A percentile compares a stretch with the other conserved stretches of the same genome.
These are phyloP conservation scores for Amblyraja radiata DNA, from an alignment of 2,797 vertebrate genomes.

Conservation along the genomic window DNA sequence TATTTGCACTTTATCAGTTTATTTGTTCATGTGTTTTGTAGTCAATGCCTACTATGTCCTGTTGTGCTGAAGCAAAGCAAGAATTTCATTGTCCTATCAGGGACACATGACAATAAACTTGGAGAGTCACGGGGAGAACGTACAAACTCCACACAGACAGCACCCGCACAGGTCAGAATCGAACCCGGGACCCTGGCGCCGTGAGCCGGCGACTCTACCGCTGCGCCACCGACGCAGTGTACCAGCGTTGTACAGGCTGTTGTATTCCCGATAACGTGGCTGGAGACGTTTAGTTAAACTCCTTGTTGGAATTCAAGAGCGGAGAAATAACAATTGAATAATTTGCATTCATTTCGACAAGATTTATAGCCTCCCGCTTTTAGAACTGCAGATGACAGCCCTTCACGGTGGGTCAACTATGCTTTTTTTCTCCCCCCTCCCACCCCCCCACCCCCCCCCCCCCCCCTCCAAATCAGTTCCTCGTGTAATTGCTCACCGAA, in stretches of 20 bases:
- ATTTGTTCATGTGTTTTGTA: too few relatives aligned
- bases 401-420: constrained; percentile 51
- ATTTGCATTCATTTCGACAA: constrained; percentile 59
- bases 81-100: too few relatives aligned
- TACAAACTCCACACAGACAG: too few relatives aligned
- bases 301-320: neutral
- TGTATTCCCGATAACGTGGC: neutral
- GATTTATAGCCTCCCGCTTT: constrained; percentile 48
- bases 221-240: neutral
- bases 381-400: constrained; percentile 50
- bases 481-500: constrained; percentile 50
- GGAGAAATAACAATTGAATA: constrained; percentile 30
- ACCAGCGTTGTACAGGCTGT: neutral
- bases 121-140: too few relatives aligned
- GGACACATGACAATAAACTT: too few relatives aligned
- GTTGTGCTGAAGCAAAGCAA: too few relatives aligned
- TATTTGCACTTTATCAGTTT: too few relatives aligned
- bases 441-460: too few relatives aligned
- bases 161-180: too few relatives aligned
- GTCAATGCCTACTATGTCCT: too few relatives aligned
- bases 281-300: neutral
- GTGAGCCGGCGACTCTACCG: too few relatives aligned
- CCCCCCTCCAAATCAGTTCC: constrained; percentile 47
- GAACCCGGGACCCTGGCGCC: too few relatives aligned
- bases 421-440: neutral